Evolutionary conservation across 2,888 invertebrate genomes (phyloP), one percentile per base, ranked within the genome.

Genomic region (Conus canariensis): DNA sequence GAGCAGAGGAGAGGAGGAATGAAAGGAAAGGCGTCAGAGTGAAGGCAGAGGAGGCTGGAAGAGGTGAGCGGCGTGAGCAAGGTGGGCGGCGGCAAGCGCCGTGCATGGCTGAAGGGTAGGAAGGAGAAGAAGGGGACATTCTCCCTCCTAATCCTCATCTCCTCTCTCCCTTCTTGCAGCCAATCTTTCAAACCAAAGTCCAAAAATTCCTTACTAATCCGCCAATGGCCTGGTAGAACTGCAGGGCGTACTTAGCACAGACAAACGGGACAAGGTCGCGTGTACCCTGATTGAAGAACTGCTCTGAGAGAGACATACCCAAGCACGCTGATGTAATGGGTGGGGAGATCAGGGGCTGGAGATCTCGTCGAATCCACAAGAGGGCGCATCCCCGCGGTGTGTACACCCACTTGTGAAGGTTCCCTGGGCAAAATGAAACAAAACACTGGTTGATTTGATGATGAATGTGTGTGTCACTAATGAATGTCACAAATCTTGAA

Each of bases 391-490:
- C 94, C 19, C 94, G 92, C 0, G 95, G 95, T 9, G 94, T 91
- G 91, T 92, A 96, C 82, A 92, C 88, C 96, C 96, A 96, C 91
- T 96, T 96, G 92, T 96, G 95, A 0, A 95, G 89, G 89, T 95
- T 96, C 19, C 95, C 95, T 95, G 89, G 64, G 16, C 10, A 16
- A 64, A 64, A 64, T 45, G 45, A 45, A 1, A 45, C 45, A 45
- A 45, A 45, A 3, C 3, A 45, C 3, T 45, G n/a, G n/a, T n/a
- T n/a, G n/a, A n/a, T n/a, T n/a, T n/a, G n/a, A n/a, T n/a, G n/a
- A n/a, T n/a, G n/a, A n/a, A 45, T 45, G 45, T 45, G 45, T 45
- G 4, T 45, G 45, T 45, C 45, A 45, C 45, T 45, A 45, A 45
- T 45, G 45, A 45, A 45, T 4, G 45, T 45, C 45, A 4, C 45